Evolutionary conservation across 1,140 invertebrate genomes (phyloP), one percentile per base, ranked within the genome.

Genomic region (Heterodera carotae): DNA sequence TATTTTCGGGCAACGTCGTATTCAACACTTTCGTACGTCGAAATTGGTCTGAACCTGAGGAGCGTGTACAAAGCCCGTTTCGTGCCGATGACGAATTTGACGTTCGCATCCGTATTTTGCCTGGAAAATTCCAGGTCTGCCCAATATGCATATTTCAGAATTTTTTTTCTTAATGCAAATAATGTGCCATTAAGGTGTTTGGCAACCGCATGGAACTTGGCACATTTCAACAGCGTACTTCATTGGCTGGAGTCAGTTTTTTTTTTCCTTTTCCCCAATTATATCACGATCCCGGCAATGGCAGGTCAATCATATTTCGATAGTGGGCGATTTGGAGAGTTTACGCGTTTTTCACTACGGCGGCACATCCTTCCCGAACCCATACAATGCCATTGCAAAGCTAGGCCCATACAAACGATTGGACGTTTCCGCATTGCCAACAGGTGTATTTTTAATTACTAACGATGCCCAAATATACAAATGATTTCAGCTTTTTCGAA

Each of bases 281-380:
- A 18, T 72, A 48, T 31, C 6, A n/a, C n/a, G 74, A 34, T 12
- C 33, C 34, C 15, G 18, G 25, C 39, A 53, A 31, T 31, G n/a
- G 56, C 12, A 80, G 79, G 76, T 83, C 56, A 79, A 83, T 36
- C 86, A 86, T 64, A 85, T 86, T 27, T 88, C 85, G 12, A 87
- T 86, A 67, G 33, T 48, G 39, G 85, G 86, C 15, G 84, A 84
- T 80, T 79, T 88, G 31, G 75, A 84, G 15, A 79, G 71, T 33
- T 72, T 86, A 22, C 80, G 86, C 34, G 77, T 88, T 27, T 86
- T 86, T 80, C 85, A 86, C 67, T 86, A 88, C 64, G 85, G 85
- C 71, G 85, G 85, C 33, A 77, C 80, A 29, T 75, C 76, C 31
- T 86, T 86, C 80, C 71, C 82, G 2, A 83, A 80, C 66, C 86